Percentiles rank a stretch among this genome's conserved stretches.
phyloP scores from a whole-genome alignment of 92 coral and sea anemone species.

The Bergia puertoricense region DNA sequence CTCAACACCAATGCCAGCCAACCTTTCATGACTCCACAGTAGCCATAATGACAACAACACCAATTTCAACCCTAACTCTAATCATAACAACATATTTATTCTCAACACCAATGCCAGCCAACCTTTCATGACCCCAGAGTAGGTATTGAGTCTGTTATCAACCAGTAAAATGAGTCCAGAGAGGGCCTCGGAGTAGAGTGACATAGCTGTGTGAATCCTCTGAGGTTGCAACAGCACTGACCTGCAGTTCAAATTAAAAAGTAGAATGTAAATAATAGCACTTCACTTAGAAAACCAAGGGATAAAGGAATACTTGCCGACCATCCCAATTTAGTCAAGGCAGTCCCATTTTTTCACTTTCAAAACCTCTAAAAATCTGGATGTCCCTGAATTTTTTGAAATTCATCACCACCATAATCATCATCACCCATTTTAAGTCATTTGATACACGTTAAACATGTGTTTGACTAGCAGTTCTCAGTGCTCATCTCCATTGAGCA shows the following conservation, averaged over 20 bases:
- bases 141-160: slow-evolving; percentile 82
- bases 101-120: neutral
- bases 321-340: too few relatives aligned
- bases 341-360: too few relatives aligned
- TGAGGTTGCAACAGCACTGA: slow-evolving; percentile 92
- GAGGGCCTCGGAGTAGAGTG: slow-evolving; percentile 89
- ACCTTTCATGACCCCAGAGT: slow-evolving; percentile 93
- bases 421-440: too few relatives aligned
- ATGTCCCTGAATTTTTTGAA: too few relatives aligned
- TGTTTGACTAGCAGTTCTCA: too few relatives aligned
- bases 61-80: too few relatives aligned
- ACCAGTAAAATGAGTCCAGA: slow-evolving; percentile 86
- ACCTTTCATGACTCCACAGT: slow-evolving; percentile 84
- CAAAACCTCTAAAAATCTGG: too few relatives aligned
- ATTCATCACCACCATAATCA: too few relatives aligned
- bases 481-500: too few relatives aligned
- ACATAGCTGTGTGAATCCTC: slow-evolving; percentile 93
- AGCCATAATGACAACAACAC: too few relatives aligned
- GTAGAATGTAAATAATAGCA: neutral
- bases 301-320: neutral
- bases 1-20: neutral
- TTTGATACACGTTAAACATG: too few relatives aligned
- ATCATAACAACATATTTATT: too few relatives aligned
- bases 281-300: neutral
- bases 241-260: slow-evolving; percentile 28